Evolutionary conservation across 2,888 invertebrate genomes (phyloP), one percentile per base, ranked within the genome.

Genomic region (Coelopa pilipes): DNA sequence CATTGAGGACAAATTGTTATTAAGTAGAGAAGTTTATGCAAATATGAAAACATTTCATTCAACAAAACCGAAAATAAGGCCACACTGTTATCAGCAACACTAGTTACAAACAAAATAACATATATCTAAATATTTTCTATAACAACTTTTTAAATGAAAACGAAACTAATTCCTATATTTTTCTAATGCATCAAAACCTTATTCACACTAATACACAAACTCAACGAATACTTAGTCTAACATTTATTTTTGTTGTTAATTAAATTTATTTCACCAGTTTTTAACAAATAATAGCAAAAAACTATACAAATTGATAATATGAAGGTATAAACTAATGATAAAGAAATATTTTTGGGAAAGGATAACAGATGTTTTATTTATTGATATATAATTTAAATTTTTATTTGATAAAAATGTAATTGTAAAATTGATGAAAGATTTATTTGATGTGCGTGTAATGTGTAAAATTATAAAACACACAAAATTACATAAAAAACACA

Each of bases 61-160:
- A 7, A n/a, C 11, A 45, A 68, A 59, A 59, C 11, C 46, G 59
- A 69, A 7, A 67, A 55, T 55, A 47, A 34, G 55, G n/a, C 45
- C 53, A 55, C 57, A 59, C 57, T 46, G 60, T 60, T 70, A 70
- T 70, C 70, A 70, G 70, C 70, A 70, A 70, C 70, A 57, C 57
- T 46, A 66, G 12, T 66, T 49, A 49, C 17, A 66, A 49, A 66
- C 13, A 66, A 24, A 19, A 50, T 49, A 66, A 50, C 19, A 45
- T 47, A 59, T 49, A 34, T 49, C 60, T 17, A 59, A 59, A 69
- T 60, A 70, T 59, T 70, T 60, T 70, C 69, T 76, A 76, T 66
- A 74, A 69, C 74, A 77, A 78, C 78, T 78, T 79, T 76, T 79
- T 78, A 78, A 79, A 75, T 67, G 76, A 76, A 73, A 13, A 71